A percentile compares a stretch with the other conserved stretches of the same genome.
Evolutionary conservation across 1,140 invertebrate genomes (phyloP).

Genomic region (Pogonognathellus flavescens): DNA sequence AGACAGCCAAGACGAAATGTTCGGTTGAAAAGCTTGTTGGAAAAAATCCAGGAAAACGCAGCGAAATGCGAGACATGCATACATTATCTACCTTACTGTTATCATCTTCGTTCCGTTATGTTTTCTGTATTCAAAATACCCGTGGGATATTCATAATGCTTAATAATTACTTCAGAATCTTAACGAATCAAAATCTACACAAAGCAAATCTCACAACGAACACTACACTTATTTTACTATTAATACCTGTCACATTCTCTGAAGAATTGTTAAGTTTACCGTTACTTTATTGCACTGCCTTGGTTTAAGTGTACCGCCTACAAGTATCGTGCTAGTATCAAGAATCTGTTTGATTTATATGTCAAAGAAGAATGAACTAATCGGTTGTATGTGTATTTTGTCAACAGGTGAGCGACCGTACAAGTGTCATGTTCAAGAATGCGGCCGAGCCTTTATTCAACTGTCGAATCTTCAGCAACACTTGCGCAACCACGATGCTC

Average conservation of each 20-base stretch:
- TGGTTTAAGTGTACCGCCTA: no score
- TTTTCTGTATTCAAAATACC: neutral
- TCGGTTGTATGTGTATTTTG: slow-evolving; percentile 66
- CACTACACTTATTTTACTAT: neutral
- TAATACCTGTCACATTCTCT: neutral
- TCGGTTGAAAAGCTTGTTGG: neutral
- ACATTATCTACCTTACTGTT: neutral
- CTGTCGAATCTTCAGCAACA: slow-evolving; percentile 97
- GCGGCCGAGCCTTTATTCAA: slow-evolving; percentile 96
- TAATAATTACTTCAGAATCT: neutral
- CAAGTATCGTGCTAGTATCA: neutral
- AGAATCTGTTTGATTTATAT: neutral
- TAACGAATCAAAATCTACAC: neutral
- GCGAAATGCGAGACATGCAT: slow-evolving; percentile 55
- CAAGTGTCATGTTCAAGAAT: slow-evolving; percentile 95
- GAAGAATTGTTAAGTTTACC: neutral
- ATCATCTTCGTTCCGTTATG: neutral
- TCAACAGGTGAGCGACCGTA: slow-evolving; percentile 93
- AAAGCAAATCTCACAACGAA: neutral
- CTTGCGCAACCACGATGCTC: slow-evolving; percentile 94
- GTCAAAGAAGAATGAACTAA: neutral
- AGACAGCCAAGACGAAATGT: slow-evolving; percentile 37
- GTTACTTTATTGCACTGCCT: no score
- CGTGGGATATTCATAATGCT: neutral
- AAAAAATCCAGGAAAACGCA: slow-evolving; percentile 43